Evolutionary conservation across 2,113 vertebrate genomes (phyloP), one percentile per base, ranked within the genome.

Genomic region (Pogonocichla stellata): DNA sequence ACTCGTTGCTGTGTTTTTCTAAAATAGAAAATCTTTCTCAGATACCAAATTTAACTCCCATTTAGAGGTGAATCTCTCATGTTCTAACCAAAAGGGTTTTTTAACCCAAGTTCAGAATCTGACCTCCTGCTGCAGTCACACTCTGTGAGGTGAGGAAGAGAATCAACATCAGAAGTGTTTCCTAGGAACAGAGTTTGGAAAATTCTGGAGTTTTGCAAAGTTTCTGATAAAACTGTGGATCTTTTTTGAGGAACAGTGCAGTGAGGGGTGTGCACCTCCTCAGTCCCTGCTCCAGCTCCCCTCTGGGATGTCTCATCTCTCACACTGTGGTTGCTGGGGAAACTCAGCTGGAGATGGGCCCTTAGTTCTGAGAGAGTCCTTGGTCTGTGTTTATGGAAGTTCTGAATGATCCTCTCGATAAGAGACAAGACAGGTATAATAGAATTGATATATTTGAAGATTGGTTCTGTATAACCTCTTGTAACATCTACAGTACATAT

Each of bases 301-400:
- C 58, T 95, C 87, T 85, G 67, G 67, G 25, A 31, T 83, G 75
- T 86, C 96, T 80, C 53, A 54, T 66, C 67, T 92, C 54, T 9
- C 50, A 22, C 58, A 22, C 6, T 73, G 25, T 48, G 85, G 57
- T 77, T 92, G 85, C 86, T 94, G 79, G 61, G 86, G 84, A 91
- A 95, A 82, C 92, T 86, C 47, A 3, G 72, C 66, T 90, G 84
- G 87, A 57, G 19, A 62, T 79, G 88, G 69, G 34, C 26, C 47
- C 65, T 88, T 40, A 61, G 48, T 66, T 84, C 91, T 96, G 92
- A 90, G 79, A 57, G 71, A 72, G 92, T 43, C 79, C 89, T 93
- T 94, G 58, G 50, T 91, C 73, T 96, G 33, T 84, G 36, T 96
- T 97, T 94, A 33, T 88, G 88, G 94, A 83, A 96, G 86, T 43